Percentiles rank a stretch among this genome's conserved stretches.
Conservation (phyloP, 2,113 vertebrate species). For the Lipophrys pholis region DNA sequence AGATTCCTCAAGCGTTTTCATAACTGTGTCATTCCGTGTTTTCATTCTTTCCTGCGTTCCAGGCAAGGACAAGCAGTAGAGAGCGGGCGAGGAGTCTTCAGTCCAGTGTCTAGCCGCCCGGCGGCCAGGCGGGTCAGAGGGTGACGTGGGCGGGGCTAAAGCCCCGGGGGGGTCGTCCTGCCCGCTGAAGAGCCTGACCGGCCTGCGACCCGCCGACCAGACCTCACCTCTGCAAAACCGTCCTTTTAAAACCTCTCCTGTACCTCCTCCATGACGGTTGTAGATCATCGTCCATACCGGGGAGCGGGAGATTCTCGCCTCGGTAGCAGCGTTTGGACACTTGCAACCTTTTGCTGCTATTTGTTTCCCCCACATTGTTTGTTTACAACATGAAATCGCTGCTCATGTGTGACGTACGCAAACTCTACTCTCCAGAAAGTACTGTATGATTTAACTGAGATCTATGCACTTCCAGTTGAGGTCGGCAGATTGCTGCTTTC, state of each 20-base stretch:
- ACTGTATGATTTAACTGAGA: no score
- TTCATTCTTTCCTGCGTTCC: background rate
- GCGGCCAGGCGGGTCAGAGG: constrained; percentile 65
- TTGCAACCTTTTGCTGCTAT: no score
- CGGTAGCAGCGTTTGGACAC: no score
- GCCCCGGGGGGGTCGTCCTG: constrained; percentile 78
- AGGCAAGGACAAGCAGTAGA: constrained; percentile 84
- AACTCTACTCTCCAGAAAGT: no score
- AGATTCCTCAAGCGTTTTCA: no score
- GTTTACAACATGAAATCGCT: no score
- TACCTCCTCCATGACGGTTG: background rate
- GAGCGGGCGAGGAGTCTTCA: constrained; percentile 46
- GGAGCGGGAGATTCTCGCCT: no score
- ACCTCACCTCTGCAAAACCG: constrained; percentile 21
- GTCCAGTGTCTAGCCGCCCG: constrained; percentile 9
- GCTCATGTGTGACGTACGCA: no score
- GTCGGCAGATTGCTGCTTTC: no score
- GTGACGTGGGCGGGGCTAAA: constrained; percentile 88
- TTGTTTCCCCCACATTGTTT: no score
- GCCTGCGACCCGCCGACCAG: constrained; percentile 33
- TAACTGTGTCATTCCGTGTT: background rate
- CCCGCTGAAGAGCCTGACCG: constrained; percentile 84
- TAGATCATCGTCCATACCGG: no score
- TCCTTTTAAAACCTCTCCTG: background rate
- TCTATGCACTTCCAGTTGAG: no score